Conservation (phyloP, 2,113 vertebrate genomes). For the Telmatochromis brichardi region DNA sequence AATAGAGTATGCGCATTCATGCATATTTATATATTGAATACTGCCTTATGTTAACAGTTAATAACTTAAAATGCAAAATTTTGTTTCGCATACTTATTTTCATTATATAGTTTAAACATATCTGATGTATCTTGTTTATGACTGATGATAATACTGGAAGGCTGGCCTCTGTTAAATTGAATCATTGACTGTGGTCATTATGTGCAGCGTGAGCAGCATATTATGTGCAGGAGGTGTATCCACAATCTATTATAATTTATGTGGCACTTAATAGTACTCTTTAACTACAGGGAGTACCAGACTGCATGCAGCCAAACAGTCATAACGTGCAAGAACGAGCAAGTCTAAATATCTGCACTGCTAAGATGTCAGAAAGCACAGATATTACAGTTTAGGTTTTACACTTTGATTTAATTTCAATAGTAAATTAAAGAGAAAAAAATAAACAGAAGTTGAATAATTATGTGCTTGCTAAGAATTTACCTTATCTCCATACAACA, state of each 20-base stretch:
- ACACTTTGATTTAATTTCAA: not conserved
- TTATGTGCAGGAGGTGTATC: not conserved
- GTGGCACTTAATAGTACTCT: not conserved
- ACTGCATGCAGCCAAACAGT: not conserved
- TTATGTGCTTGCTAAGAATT: not conserved
- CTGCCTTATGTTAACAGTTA: conserved; percentile 13
- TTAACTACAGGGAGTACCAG: not conserved
- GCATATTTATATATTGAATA: not conserved
- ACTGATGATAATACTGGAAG: conserved; percentile 2
- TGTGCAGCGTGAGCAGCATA: not conserved
- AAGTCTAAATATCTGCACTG: not conserved
- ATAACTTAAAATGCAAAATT: not conserved
- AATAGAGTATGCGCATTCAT: not conserved
- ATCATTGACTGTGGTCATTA: not conserved
- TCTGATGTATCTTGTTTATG: not conserved
- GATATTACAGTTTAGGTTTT: not conserved
- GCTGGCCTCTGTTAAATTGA: not conserved
- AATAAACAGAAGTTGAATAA: not conserved
- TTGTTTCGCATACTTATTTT: not conserved
- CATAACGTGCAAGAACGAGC: not conserved
- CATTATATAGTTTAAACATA: not conserved
- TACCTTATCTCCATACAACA: not conserved
- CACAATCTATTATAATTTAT: not conserved
- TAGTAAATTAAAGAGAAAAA: not conserved
- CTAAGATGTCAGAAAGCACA: not conserved